Evolutionary conservation across 2,888 invertebrate species (phyloP).

Genomic region (Spatulosminthurus flaviceps): DNA sequence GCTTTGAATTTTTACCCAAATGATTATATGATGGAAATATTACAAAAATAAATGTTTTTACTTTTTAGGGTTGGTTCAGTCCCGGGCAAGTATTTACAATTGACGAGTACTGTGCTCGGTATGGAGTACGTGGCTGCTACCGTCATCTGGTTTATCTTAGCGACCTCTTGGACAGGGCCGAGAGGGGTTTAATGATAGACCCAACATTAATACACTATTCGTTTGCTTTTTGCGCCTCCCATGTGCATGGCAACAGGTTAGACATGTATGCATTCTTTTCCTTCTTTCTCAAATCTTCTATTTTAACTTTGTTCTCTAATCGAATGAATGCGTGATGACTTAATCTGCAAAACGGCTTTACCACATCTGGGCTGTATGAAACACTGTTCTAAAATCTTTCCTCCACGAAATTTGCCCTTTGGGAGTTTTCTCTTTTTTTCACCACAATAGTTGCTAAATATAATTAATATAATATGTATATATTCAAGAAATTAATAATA

Average conservation of each 20-base stretch:
- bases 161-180: constrained; percentile 93
- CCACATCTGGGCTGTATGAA: constrained; percentile 46
- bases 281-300: constrained; percentile 45
- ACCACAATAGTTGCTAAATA: no score
- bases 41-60: no score
- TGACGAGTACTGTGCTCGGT: constrained; percentile 97
- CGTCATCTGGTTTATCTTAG: constrained; percentile 95
- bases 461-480: no score
- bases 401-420: constrained; percentile 22
- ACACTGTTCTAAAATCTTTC: constrained; percentile 39
- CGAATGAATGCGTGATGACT: constrained; percentile 51
- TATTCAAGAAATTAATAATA: no score
- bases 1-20: background rate
- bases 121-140: constrained; percentile 96
- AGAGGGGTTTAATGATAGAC: constrained; percentile 94
- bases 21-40: background rate
- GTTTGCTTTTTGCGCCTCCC: constrained; percentile 99
- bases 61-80: constrained; percentile 94
- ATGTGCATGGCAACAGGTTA: constrained; percentile 98
- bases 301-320: constrained; percentile 46
- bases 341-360: constrained; percentile 43
- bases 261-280: constrained; percentile 64
- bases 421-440: no score
- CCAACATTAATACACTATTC: constrained; percentile 99
- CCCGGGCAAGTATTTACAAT: constrained; percentile 98